Percentiles rank a stretch among this genome's conserved stretches.
These are phyloP conservation scores for Myotis brandtii DNA, from an alignment of 2,113 vertebrate species.

Conservation along the genomic window DNA sequence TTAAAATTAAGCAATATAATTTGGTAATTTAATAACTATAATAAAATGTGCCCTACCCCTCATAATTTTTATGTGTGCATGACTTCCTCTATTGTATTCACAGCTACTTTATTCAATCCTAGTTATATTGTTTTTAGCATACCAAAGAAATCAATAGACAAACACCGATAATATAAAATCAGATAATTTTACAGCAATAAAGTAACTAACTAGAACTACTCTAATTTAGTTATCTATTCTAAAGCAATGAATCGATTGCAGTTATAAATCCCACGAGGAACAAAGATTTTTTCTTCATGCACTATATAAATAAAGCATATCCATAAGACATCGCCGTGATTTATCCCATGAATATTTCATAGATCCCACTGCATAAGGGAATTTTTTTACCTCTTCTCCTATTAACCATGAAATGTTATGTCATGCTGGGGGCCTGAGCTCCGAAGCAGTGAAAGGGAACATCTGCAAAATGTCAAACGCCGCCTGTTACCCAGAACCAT, in stretches of 20 bases:
- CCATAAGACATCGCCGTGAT: background rate
- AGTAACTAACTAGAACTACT: background rate
- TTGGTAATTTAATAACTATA: background rate
- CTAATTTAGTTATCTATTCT: background rate
- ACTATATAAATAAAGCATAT: background rate
- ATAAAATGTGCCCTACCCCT: background rate
- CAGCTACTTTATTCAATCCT: background rate
- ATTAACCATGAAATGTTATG: background rate
- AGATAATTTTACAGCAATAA: background rate
- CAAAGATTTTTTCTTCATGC: background rate
- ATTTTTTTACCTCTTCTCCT: background rate
- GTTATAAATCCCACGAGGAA: background rate
- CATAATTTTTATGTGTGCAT: background rate
- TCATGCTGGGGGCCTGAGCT: background rate
- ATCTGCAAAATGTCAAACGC: background rate
- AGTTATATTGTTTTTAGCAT: background rate
- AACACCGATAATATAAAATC: background rate
- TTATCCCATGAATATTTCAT: slow-evolving; percentile 40
- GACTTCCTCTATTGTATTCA: background rate
- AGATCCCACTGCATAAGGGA: background rate
- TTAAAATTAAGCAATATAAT: background rate
- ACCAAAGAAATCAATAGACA: background rate
- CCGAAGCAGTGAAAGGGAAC: background rate
- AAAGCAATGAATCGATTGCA: background rate
- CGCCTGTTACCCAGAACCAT: background rate